Evolutionary conservation across 2,888 invertebrate genomes (phyloP).

Genomic region (Lepidochrysops patricia): DNA sequence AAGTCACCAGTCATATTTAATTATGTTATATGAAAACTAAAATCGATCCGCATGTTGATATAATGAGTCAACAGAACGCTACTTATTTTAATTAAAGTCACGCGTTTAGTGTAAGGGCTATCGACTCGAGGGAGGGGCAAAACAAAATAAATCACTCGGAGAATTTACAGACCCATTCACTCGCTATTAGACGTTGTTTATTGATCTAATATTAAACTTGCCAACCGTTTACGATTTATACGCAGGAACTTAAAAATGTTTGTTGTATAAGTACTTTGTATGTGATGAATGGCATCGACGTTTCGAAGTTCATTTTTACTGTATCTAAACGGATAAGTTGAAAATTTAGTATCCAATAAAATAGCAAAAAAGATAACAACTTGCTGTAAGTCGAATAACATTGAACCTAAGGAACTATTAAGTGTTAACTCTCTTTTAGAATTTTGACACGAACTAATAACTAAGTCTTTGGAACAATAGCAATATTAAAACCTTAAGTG

Average conservation of each 20-base stretch:
- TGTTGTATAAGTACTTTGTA: not conserved
- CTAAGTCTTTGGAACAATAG: not conserved
- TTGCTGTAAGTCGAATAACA: too few relatives aligned
- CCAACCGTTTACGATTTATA: constrained; percentile 11
- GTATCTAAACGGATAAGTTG: not conserved
- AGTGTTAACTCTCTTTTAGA: not conserved
- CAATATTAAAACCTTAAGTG: not conserved
- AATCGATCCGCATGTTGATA: not conserved
- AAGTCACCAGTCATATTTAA: not conserved
- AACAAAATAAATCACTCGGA: constrained; percentile 51
- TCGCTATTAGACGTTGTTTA: constrained; percentile 36
- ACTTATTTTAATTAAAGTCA: constrained; percentile 6
- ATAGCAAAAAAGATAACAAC: too few relatives aligned
- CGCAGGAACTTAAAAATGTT: constrained; percentile 17
- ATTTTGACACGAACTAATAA: not conserved
- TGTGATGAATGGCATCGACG: not conserved
- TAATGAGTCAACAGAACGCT: not conserved
- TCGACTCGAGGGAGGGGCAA: constrained; percentile 31
- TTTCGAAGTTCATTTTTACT: not conserved
- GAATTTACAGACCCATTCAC: constrained; percentile 48
- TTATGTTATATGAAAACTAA: not conserved
- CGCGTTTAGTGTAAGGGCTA: not conserved
- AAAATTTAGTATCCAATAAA: too few relatives aligned
- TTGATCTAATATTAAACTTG: constrained; percentile 20
- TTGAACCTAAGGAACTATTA: not conserved